Conservation (phyloP, 1,140 invertebrate genomes). For the Chionoecetes opilio region DNA sequence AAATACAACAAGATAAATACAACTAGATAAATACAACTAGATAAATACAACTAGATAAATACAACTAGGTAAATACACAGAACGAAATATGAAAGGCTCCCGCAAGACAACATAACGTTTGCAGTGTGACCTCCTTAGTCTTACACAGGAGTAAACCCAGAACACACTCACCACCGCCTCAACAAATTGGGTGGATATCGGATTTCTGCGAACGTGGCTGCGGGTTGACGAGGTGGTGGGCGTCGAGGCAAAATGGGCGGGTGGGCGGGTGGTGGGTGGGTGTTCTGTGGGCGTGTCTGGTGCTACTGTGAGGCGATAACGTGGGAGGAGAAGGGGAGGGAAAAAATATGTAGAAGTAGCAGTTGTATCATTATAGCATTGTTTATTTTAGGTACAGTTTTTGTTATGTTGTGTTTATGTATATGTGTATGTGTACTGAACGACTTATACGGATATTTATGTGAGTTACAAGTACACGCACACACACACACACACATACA, state of each 20-base stretch:
- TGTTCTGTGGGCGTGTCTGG: not conserved
- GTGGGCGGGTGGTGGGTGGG: not conserved
- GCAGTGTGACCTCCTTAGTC: too few relatives aligned
- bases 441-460: too few relatives aligned
- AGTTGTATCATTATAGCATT: too few relatives aligned
- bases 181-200: slow-evolving; percentile 6
- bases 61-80: too few relatives aligned
- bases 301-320: not conserved
- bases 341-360: not conserved
- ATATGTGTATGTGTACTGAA: too few relatives aligned
- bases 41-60: too few relatives aligned
- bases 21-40: too few relatives aligned
- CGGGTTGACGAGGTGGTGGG: not conserved
- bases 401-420: not conserved
- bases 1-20: too few relatives aligned
- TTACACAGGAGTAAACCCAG: not conserved
- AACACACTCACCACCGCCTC: not conserved
- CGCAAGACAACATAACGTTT: too few relatives aligned
- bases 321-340: not conserved
- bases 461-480: too few relatives aligned
- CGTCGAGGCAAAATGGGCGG: not conserved
- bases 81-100: too few relatives aligned
- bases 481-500: not conserved
- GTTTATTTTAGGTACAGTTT: too few relatives aligned
- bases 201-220: not conserved